Base-by-base conservation (phyloP, 2,888 invertebrate genomes). In the Acleris sparsana region DNA sequence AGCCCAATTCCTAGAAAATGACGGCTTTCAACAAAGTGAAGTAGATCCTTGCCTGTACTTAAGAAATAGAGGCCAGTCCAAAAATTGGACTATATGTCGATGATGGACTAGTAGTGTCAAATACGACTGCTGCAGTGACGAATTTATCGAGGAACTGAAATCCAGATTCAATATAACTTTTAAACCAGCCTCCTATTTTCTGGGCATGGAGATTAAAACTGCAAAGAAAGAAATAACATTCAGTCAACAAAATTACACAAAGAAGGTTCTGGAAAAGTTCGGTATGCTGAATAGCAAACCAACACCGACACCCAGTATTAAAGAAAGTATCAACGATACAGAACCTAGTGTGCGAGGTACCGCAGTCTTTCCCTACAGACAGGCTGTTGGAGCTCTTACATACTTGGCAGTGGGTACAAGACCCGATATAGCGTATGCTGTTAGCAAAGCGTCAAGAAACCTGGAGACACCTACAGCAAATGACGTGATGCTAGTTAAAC, bases 171-270 rank as follows among this genome's bases (percentile, higher is more conserved):
- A 58, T 16, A 58, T 48, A 20, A 58, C 58, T 3, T 29, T 29
- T 5, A 48, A 58, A 29, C 58, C 58, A 0, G 58, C 58, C 2
- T 58, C 58, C 3, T 58, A 48, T 16, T 58, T 48, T 25, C 58
- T 58, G 16, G 58, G 58, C 5, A 22, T 22, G 22, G 22, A 22
- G 3, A 58, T 58, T 9, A 5, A 3, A 13, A 4, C 17, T 13
- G 7, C 1, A 22, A 58, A 7, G 16, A 16, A 5, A 18, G 22
- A n/a, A 18, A 58, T 48, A 11, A 48, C n/a, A 2, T 1, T 58
- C 0, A n/a, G 17, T 7, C 48, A 58, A 29, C 20, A 29, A 17
- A 9, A 16, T 18, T 58, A 58, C 20, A 29, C 58, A 25, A 48
- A 48, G 17, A 58, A 58, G 11, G 13, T 58, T 25, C 13, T 58